Evolutionary conservation across 2,888 invertebrate species (phyloP).

Genomic region (Parnassius orleans): DNA sequence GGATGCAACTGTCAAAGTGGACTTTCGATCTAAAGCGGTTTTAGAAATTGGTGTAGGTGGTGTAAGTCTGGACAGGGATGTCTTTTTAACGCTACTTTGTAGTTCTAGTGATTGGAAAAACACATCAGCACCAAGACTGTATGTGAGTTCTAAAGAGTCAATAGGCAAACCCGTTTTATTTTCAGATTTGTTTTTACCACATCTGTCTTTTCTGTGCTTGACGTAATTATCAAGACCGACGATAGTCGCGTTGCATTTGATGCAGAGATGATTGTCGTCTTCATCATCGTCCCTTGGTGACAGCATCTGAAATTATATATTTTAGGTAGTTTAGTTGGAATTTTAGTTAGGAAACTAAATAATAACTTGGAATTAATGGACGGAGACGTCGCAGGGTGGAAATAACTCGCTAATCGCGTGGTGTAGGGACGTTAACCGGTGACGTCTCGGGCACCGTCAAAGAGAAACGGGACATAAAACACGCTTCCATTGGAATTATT

Average conservation of each 20-base stretch:
- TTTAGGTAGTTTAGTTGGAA: slow-evolving; percentile 19
- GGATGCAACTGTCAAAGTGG: slow-evolving; percentile 50
- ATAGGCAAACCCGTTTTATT: slow-evolving; percentile 55
- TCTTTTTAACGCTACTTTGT: slow-evolving; percentile 86
- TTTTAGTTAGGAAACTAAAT: slow-evolving; percentile 41
- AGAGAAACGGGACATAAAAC: slow-evolving; percentile 56
- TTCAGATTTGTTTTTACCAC: slow-evolving; percentile 69
- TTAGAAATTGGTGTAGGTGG: slow-evolving; percentile 65
- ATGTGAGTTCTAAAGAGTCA: slow-evolving; percentile 69
- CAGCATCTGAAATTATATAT: slow-evolving; percentile 73
- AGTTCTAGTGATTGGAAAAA: slow-evolving; percentile 92
- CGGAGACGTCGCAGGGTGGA: slow-evolving; percentile 47
- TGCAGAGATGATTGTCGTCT: slow-evolving; percentile 92
- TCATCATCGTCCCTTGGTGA: slow-evolving; percentile 83
- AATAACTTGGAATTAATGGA: slow-evolving; percentile 30
- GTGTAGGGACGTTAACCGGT: slow-evolving; percentile 57
- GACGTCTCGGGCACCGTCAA: slow-evolving; percentile 58
- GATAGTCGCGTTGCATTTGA: slow-evolving; percentile 91
- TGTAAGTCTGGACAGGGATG: slow-evolving; percentile 73
- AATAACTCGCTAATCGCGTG: slow-evolving; percentile 60
- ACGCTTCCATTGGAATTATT: slow-evolving; percentile 58
- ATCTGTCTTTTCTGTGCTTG: slow-evolving; percentile 88
- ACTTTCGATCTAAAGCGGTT: slow-evolving; percentile 53
- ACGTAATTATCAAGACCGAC: slow-evolving; percentile 93
- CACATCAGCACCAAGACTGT: slow-evolving; percentile 88